Conservation (phyloP, 2,113 vertebrate species). For the Oophaga pumilio region DNA sequence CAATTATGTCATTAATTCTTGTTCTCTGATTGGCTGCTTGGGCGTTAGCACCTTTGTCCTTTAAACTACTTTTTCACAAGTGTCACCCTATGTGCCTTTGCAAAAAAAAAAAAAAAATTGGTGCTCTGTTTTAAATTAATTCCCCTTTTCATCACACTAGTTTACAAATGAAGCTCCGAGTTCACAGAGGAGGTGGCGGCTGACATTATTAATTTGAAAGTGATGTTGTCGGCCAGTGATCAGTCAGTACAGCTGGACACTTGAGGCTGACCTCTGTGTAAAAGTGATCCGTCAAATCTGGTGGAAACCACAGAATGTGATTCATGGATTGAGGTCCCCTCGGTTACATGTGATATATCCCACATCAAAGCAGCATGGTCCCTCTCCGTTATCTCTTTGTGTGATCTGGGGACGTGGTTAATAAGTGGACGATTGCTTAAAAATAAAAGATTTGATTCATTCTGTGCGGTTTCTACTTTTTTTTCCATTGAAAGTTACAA, state of each 20-base stretch:
- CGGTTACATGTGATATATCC: conserved; percentile 31
- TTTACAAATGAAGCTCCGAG: conserved; percentile 40
- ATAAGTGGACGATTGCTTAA: conserved; percentile 34
- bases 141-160: conserved; percentile 22
- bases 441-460: conserved; percentile 15
- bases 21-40: not conserved
- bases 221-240: conserved; percentile 29
- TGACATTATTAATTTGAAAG: conserved; percentile 50
- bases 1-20: not conserved
- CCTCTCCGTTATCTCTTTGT: conserved; percentile 23
- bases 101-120: not conserved
- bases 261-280: conserved; percentile 37
- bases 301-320: conserved; percentile 37
- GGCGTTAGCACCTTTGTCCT: not conserved
- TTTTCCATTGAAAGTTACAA: not conserved
- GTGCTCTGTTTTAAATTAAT: conserved; percentile 26
- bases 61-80: not conserved
- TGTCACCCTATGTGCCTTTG: not conserved
- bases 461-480: not conserved
- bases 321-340: conserved; percentile 41
- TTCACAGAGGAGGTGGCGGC: conserved; percentile 38
- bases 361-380: conserved; percentile 41
- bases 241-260: conserved; percentile 44
- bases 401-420: conserved; percentile 42
- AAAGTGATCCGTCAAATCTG: conserved; percentile 32